A percentile compares a stretch with the other conserved stretches of the same genome.
phyloP scores from a whole-genome alignment of 2,113 vertebrate genomes.

The Corythornis vintsioides region DNA sequence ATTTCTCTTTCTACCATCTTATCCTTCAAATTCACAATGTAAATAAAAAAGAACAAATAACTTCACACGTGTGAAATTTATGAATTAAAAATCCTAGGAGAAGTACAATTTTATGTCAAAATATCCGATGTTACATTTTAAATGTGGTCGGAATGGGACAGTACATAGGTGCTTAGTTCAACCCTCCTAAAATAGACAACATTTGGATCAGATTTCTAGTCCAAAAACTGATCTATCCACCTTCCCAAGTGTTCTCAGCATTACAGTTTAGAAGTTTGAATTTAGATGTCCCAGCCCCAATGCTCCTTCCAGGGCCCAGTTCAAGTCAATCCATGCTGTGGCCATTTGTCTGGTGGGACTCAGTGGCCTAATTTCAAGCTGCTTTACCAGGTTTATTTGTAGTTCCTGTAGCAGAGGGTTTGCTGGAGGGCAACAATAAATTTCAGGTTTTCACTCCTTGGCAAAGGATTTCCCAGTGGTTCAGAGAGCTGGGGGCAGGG shows the following conservation, averaged over 20 bases:
- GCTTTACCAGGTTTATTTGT: background rate
- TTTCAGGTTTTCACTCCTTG: background rate
- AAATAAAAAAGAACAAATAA: background rate
- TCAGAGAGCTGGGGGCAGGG: background rate
- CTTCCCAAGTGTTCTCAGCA: background rate
- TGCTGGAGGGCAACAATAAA: background rate
- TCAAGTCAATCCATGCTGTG: background rate
- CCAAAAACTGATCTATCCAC: background rate
- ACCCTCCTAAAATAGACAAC: background rate
- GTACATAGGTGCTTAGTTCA: background rate
- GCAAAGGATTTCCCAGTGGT: background rate
- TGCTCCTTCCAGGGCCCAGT: background rate
- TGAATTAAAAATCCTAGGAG: background rate
- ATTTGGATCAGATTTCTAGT: background rate
- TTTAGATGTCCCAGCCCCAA: background rate
- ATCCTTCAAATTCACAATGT: background rate
- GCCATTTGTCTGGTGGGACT: background rate
- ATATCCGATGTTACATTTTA: background rate
- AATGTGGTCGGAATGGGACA: background rate
- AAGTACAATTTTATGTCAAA: background rate
- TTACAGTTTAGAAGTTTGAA: background rate
- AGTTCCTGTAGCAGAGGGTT: background rate
- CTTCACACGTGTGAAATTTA: rapidly evolving
- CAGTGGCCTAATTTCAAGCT: background rate
- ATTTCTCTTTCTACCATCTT: background rate